Percentiles rank a stretch among this genome's conserved stretches.
phyloP scores from a whole-genome alignment of 2,113 vertebrate genomes.

The Eulemur macaco region DNA sequence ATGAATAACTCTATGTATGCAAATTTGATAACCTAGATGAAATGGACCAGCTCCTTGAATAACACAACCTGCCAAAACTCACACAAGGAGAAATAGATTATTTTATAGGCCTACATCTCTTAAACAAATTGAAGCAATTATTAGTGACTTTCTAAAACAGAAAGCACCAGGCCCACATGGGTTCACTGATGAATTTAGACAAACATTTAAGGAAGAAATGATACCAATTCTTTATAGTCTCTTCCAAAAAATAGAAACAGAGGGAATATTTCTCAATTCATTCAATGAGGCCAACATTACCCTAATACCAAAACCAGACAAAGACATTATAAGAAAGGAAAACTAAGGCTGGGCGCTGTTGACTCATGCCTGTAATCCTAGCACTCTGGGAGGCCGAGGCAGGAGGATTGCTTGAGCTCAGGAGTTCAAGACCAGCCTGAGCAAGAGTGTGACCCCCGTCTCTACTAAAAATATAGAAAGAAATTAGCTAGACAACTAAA shows the following conservation, averaged over 20 bases:
- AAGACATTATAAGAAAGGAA: background rate
- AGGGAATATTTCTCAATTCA: background rate
- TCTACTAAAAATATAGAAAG: too few relatives aligned
- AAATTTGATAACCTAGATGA: background rate
- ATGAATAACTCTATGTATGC: background rate
- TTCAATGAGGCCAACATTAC: background rate
- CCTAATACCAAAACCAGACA: background rate
- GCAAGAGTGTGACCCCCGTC: too few relatives aligned
- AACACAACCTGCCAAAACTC: background rate
- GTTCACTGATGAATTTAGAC: background rate
- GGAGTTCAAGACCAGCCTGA: too few relatives aligned
- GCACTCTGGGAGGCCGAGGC: too few relatives aligned
- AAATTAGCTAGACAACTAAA: too few relatives aligned
- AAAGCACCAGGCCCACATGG: background rate
- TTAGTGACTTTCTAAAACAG: background rate
- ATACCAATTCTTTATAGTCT: background rate
- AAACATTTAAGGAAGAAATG: background rate
- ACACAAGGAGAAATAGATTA: background rate
- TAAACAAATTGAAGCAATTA: background rate
- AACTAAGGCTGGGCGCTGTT: background rate
- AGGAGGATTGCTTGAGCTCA: too few relatives aligned
- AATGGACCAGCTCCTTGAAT: background rate
- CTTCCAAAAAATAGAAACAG: background rate
- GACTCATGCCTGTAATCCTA: too few relatives aligned
- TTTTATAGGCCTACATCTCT: background rate